phyloP scores from a whole-genome alignment of 2,113 vertebrate species.

The Mirounga angustirostris region DNA sequence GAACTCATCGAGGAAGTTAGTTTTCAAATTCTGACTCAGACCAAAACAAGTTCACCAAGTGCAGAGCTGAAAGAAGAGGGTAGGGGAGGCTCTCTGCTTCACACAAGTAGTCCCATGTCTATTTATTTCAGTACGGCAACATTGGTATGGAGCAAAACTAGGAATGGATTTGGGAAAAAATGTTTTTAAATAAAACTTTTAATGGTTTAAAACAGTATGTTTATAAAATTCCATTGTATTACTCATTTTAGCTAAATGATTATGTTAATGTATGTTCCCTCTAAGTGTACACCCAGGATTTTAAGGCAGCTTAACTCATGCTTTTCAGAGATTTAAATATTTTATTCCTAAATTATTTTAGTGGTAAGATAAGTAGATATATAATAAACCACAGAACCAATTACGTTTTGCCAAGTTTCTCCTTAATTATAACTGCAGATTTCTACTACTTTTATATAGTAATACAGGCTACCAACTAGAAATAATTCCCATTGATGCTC shows the following conservation, averaged over 20 bases:
- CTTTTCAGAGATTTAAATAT: conserved; percentile 16
- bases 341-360: conserved; percentile 37
- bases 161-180: background rate
- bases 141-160: background rate
- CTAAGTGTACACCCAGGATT: background rate
- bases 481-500: background rate
- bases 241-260: background rate
- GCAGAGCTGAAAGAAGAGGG: background rate
- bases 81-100: background rate
- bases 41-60: background rate
- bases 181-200: background rate
- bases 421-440: background rate
- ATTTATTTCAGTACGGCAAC: background rate
- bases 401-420: background rate
- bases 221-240: background rate
- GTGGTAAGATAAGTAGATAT: background rate
- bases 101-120: background rate
- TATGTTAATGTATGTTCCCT: background rate
- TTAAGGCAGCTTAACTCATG: background rate
- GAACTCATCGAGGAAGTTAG: background rate
- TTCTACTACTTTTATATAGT: background rate
- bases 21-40: background rate
- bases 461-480: background rate
- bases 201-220: conserved; percentile 5
- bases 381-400: background rate